Evolutionary conservation across 2,113 vertebrate genomes (phyloP), one percentile per base, ranked within the genome.

Genomic region (Diglossa brunneiventris): DNA sequence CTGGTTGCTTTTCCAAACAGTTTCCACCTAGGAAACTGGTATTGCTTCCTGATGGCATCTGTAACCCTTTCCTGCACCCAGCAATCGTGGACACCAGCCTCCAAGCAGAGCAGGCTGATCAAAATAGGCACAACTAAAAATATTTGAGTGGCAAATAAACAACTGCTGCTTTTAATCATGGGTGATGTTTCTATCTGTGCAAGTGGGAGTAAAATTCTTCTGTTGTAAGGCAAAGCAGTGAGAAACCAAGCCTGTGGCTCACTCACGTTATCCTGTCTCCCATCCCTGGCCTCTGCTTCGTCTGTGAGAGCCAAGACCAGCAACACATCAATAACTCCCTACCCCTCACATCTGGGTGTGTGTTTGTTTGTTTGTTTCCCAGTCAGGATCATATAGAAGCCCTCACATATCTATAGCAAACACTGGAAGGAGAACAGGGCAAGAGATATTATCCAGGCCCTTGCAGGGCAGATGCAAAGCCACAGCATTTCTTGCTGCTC

Each of bases 171-270:
- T 95, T 77, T 81, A 92, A 94, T 94, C 67, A 69, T 1, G 24
- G 58, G 42, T 20, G 21, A 73, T 52, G 55, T 76, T 95, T 87
- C n/a, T 61, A 62, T 94, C 69, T 79, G 35, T 64, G 73, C 77
- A 89, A 92, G 83, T 61, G 92, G 89, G 77, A 87, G 84, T 79
- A 91, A 95, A 91, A 96, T 64, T 76, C 69, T 95, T 83, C 58
- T 79, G 46, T n/a, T 85, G 44, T 88, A 63, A 55, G 67, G 82
- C 55, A 70, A 59, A 90, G 78, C 39, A 56, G 59, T 11, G 37
- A 62, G 90, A 47, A 92, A 67, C n/a, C 47, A 80, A 87, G 49
- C 41, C 50, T 46, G 46, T 79, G 81, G 81, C 59, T 92, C 56
- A n/a, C 41, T n/a, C 70, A 23, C 0, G 0, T 67, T 84, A 78